Evolutionary conservation across 2,113 vertebrate genomes (phyloP), one percentile per base, ranked within the genome.

Genomic region (Channa maculata): DNA sequence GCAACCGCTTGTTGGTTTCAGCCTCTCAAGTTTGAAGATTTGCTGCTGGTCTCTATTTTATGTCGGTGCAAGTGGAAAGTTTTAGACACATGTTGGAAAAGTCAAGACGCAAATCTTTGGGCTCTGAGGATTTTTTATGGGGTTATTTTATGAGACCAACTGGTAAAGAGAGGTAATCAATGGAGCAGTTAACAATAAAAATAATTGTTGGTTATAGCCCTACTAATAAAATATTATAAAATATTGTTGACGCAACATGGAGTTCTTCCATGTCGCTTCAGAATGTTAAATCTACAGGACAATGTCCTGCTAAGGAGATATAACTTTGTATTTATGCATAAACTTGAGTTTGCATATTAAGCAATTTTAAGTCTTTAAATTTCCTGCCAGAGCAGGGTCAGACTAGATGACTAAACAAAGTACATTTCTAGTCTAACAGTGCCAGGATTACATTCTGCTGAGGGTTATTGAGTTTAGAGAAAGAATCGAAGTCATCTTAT

Each of bases 401-500:
- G 51, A 33, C 43, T 2, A 51, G 9, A 76, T 39, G 55, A 44
- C 33, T 45, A 41, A 72, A 72, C 53, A 0, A 62, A 66, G 52
- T 54, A 5, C 14, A 71, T 68, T 75, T 33, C 13, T 24, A 75
- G 50, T 48, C 50, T 51, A 67, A 64, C 5, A 8, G 37, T 37
- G 41, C 39, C 33, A n/a, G 58, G 80, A 83, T 68, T 10, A 57
- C 50, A 51, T 82, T 67, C 71, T 64, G 55, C 34, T 54, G 38
- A 59, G 58, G 68, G 34, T 45, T 37, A 34, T 33, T 44, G 38
- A 60, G 44, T 79, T 86, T 54, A 9, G 64, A 60, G 53, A 50
- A 15, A 33, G 50, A 44, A 48, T 37, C 15, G 48, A 0, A 51
- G 53, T 58, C 52, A 62, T 52, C 39, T 65, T 10, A 14, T 14